These are phyloP conservation scores for Morpho helenor DNA, from an alignment of 2,888 invertebrate genomes.

Conservation along the genomic window DNA sequence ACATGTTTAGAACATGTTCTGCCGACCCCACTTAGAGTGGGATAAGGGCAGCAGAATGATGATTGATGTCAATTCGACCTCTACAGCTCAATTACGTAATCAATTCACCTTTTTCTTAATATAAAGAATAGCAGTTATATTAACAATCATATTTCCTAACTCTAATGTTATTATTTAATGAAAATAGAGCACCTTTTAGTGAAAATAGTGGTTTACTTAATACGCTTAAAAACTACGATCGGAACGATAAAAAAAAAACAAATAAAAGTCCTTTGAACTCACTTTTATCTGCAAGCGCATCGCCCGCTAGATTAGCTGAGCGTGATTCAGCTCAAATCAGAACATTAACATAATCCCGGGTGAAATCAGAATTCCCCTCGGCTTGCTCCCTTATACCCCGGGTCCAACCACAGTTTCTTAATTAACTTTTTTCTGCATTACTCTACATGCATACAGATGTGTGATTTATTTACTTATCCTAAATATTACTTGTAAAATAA, in stretches of 20 bases:
- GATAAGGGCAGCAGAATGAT: no score
- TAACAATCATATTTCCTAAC: no score
- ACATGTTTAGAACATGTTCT: no score
- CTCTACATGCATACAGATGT: slow-evolving; percentile 3
- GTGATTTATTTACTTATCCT: not conserved
- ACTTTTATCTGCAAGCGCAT: slow-evolving; percentile 26
- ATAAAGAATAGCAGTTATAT: no score
- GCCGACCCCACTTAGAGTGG: no score
- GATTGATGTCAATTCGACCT: no score
- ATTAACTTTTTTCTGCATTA: slow-evolving; percentile 15
- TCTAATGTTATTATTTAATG: no score
- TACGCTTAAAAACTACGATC: no score
- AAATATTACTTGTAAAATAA: not conserved
- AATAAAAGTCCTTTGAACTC: slow-evolving; percentile 15
- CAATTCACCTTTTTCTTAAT: no score
- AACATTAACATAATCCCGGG: slow-evolving; percentile 35
- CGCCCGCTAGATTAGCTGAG: slow-evolving; percentile 29
- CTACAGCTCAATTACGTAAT: no score
- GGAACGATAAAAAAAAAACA: not conserved
- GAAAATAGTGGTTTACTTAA: no score
- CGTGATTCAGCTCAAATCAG: slow-evolving; percentile 31
- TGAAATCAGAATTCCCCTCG: slow-evolving; percentile 27
- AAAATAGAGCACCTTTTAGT: no score
- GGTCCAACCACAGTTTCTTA: slow-evolving; percentile 10
- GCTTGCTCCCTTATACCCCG: slow-evolving; percentile 18